Conservation (phyloP, 2,888 invertebrate species). For the Drosophila acutilabella region DNA sequence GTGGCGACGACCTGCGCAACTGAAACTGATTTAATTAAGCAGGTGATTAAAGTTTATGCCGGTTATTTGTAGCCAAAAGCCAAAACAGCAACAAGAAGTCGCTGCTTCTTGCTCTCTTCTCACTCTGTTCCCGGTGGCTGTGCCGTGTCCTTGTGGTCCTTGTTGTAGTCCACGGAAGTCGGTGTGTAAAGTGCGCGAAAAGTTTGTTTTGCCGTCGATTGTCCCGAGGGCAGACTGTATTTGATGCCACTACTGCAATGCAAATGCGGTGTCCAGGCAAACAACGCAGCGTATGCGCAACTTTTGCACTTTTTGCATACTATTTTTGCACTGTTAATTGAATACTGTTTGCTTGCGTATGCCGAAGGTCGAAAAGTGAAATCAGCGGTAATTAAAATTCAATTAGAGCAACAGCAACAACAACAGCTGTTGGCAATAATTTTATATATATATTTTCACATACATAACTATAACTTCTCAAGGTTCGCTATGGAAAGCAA, state of each 20-base stretch:
- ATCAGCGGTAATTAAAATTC: slow-evolving; percentile 64
- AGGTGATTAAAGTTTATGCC: slow-evolving; percentile 83
- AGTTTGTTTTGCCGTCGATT: slow-evolving; percentile 48
- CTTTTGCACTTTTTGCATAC: slow-evolving; percentile 47
- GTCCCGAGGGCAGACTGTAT: slow-evolving; percentile 15
- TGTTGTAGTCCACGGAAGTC: slow-evolving; percentile 44
- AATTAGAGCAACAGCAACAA: slow-evolving; percentile 47
- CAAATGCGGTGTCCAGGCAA: slow-evolving; percentile 40
- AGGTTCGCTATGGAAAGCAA: slow-evolving; percentile 48
- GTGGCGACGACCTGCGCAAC: slow-evolving; percentile 49
- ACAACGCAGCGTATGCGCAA: slow-evolving; percentile 52
- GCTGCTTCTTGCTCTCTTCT: not conserved
- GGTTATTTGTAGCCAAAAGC: slow-evolving; percentile 73
- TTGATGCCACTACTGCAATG: slow-evolving; percentile 44
- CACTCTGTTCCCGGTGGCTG: not conserved
- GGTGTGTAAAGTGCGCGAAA: slow-evolving; percentile 68
- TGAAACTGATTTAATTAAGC: slow-evolving; percentile 83
- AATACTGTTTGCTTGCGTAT: slow-evolving; percentile 35
- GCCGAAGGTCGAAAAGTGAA: slow-evolving; percentile 57
- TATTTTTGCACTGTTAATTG: slow-evolving; percentile 51
- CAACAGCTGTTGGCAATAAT: slow-evolving; percentile 42
- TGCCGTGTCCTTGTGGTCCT: slow-evolving; percentile 8
- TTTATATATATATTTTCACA: not conserved
- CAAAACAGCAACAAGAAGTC: slow-evolving; percentile 59
- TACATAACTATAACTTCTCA: slow-evolving; percentile 21